Base-by-base conservation (phyloP, 2,797 vertebrate genomes). In the Heterohyrax brucei region DNA sequence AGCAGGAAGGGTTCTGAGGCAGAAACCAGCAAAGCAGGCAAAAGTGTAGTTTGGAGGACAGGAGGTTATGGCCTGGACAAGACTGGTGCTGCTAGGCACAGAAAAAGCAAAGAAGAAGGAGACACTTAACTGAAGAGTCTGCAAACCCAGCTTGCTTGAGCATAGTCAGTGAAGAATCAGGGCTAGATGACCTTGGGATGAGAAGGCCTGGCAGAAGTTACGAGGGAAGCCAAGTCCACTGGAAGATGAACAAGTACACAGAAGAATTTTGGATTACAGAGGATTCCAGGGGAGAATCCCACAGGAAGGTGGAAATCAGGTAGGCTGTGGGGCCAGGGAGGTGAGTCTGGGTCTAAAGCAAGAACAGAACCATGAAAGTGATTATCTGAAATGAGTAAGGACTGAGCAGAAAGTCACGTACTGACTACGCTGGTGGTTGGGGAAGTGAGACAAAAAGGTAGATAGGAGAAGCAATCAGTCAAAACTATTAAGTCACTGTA, bases 21-120 rank as follows among this genome's bases (percentile, higher is more conserved):
- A 79, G 78, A 61, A 84, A 83, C 56, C 33, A 86, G 61, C 30
- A 70, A 70, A 79, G 16, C 53, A 94, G 24, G 62, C 53, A 91
- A 90, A 88, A 79, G 33, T 5, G 33, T 1, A 70, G 46, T 62
- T 77, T 26, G 10, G 18, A 95, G 53, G 48, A 64, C 13, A 77
- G 16, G 5, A 72, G 22, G 53, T 21, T 46, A 81, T 85, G 79
- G 59, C 48, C 8, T 48, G n/a, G 59, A 85, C 44, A 64, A 70
- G 64, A 76, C 46, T 66, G 4, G 28, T 39, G 68, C 39, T 24
- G 26, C 59, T 21, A 7, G 46, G 12, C 56, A 85, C 0, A 56
- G 79, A 48, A 26, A 28, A 82, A 68, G 62, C 39, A 7, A 46
- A 6, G 83, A 62, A 62, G 64, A 46, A 87, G 75, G 56, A 68